These are phyloP conservation scores for Alexandromys fortis DNA, from an alignment of 2,113 vertebrate species.

Conservation along the genomic window DNA sequence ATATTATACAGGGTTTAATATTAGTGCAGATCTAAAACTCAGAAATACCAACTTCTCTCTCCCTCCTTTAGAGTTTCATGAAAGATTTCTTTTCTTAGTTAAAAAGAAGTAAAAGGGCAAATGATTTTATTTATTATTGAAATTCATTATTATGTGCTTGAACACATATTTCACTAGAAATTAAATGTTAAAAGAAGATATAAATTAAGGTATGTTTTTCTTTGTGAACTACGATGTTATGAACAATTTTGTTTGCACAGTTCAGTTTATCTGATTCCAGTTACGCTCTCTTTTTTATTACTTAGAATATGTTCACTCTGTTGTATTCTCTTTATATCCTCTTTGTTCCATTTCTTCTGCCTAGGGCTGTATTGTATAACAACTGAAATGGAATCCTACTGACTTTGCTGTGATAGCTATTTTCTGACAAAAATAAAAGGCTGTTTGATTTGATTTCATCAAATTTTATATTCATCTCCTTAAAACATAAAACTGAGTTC, in stretches of 20 bases:
- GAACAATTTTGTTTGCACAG: background rate
- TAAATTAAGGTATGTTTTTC: background rate
- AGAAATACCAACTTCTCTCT: background rate
- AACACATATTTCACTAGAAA: background rate
- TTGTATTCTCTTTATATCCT: background rate
- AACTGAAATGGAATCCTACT: background rate
- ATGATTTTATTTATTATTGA: background rate
- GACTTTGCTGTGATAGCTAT: background rate
- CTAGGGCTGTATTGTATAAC: background rate
- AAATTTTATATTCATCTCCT: background rate
- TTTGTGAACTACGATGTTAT: background rate
- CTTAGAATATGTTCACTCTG: background rate
- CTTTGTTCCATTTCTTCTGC: background rate
- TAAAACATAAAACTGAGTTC: background rate
- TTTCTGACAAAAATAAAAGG: background rate
- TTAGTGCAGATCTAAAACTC: conserved; percentile 46
- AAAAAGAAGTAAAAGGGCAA: conserved; percentile 34
- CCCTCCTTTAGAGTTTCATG: background rate
- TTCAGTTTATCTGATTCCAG: background rate
- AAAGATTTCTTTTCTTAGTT: background rate
- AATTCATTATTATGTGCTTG: conserved; percentile 17
- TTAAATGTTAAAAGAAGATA: background rate
- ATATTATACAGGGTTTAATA: conserved; percentile 35
- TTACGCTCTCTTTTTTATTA: conserved; percentile 8
- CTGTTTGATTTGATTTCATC: background rate